These are phyloP conservation scores for Cherax destructor DNA, from an alignment of 1,140 invertebrate species.

Conservation along the genomic window DNA sequence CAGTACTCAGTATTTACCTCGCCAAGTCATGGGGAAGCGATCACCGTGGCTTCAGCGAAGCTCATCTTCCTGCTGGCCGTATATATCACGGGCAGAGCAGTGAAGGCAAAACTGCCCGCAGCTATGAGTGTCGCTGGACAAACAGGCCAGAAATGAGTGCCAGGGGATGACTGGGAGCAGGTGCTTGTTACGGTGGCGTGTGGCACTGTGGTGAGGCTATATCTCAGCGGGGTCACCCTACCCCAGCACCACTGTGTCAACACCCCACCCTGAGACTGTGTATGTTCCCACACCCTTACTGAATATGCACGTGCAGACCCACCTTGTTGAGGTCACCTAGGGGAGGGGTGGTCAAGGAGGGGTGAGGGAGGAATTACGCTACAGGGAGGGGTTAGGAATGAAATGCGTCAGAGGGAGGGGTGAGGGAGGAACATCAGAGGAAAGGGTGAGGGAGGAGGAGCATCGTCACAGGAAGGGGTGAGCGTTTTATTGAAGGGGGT, in stretches of 20 bases:
- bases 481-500: too few species aligned
- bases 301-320: slow-evolving; percentile 44
- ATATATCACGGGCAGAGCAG: neutral
- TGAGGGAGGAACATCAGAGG: too few species aligned
- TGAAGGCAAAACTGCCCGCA: neutral
- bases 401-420: too few species aligned
- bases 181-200: slow-evolving; percentile 29
- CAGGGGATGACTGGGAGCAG: slow-evolving; percentile 15
- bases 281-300: neutral
- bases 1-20: neutral
- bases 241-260: slow-evolving; percentile 27
- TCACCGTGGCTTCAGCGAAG: neutral
- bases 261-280: neutral
- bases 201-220: slow-evolving; percentile 7
- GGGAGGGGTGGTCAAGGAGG: neutral
- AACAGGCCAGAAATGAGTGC: slow-evolving; percentile 22
- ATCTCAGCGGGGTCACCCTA: neutral
- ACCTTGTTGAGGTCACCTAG: slow-evolving; percentile 29
- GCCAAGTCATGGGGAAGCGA: neutral
- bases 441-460: too few species aligned
- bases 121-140: slow-evolving; percentile 26
- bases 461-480: too few species aligned
- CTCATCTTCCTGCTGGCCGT: neutral
- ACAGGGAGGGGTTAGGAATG: too few species aligned
- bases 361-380: neutral